Evolutionary conservation across 2,113 vertebrate genomes (phyloP), one percentile per base, ranked within the genome.

Genomic region (Aspidoscelis tigris): DNA sequence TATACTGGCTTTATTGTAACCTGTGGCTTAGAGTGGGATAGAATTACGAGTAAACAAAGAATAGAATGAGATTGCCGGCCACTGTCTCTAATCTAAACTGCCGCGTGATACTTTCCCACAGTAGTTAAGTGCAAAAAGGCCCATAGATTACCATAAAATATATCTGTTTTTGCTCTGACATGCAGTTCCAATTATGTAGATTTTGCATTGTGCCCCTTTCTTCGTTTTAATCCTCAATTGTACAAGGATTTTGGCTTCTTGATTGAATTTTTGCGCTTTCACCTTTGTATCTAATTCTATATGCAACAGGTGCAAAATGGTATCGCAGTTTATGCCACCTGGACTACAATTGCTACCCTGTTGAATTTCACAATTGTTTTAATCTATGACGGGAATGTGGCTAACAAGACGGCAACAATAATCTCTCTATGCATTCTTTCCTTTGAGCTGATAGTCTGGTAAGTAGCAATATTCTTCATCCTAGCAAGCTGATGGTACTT

Each of bases 291-390:
- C 21, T 87, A 39, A 3, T 74, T 55, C 91, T 64, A 39, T 86
- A 2, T 0, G 0, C 85, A 82, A 10, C 84, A 98, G 97, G 96
- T 97, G 22, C 97, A 98, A 91, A 98, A 98, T 0, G 96, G 97
- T 74, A 90, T 98, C 90, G 95, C 93, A 0, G 78, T 96, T 8
- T 98, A 97, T 22, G 73, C 95, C n/a, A 96, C 97, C 0, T 98
- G 97, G 97, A 97, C 93, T 1, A 93, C 92, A 76, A 94, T 98
- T 0, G 97, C 97, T 43, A 95, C 95, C 0, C 94, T 98, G 70
- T 94, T 98, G 71, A 98, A 97, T 88, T 95, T 98, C 1, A 76
- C 96, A 0, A 0, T 97, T 3, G 96, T 97, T 53, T 83, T 98
- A 41, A 93, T 94, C 55, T 88, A 97, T 88, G 86, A 95, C 75